Base-by-base conservation (phyloP, 2,888 invertebrate species). In the Acholoe squamosa region DNA sequence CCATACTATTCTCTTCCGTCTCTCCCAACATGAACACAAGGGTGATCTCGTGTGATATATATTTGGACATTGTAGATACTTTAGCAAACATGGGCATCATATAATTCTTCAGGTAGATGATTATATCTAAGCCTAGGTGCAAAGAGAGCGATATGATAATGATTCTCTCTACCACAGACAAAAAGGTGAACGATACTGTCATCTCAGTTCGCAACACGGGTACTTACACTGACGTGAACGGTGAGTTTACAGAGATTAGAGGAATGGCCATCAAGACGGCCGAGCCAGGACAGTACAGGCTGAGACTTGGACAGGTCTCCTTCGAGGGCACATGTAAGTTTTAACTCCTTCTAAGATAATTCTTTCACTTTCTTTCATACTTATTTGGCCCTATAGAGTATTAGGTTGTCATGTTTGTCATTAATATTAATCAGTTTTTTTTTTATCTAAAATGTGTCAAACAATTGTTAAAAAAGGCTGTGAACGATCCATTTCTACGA, bases 241-340 rank as follows among this genome's bases (percentile, higher is more conserved):
- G 71, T 28, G 84, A 84, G 34, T 43, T 34, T 10, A 84, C 33
- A 3, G 84, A 84, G 51, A 84, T 84, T 43, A 22, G 22, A 10
- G 84, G 84, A 0, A 84, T 33, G 84, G 84, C 84, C 33, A 84
- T 84, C 33, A 43, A 16, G 51, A 84, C 84, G 33, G n/a, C 34
- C 84, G 51, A n/a, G 5, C 34, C 84, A n/a, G 84, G 84, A 31
- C 84, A 84, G 51, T 84, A 84, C 84, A 84, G 43, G 25, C 84
- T 84, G 1, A 33, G 33, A 34, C 84, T 84, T 12, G 43, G 43
- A 14, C 10, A 22, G 16, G 84, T 84, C 34, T 16, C 84, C 34
- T 84, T 84, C 84, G 84, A 84, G 34, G 84, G 84, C 28, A 84
- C 84, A 16, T 84, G 84, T 84, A 84, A 16, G 84, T 84, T 7